Conservation (phyloP, 2,888 invertebrate species). For the Amaurobius ferox region DNA sequence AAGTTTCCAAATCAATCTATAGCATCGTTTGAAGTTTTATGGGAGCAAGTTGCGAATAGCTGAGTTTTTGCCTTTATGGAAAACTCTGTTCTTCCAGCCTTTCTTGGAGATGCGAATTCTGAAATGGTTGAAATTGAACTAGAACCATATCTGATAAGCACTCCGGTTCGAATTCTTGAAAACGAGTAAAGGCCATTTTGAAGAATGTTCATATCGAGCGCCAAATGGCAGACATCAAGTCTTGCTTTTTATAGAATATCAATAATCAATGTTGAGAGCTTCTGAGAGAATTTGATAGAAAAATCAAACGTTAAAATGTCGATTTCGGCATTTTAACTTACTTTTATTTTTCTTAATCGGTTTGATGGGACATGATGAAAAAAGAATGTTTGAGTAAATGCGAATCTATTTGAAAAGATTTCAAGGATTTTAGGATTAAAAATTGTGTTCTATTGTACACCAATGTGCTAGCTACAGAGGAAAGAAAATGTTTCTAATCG, state of each 20-base stretch:
- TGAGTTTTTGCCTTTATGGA: not conserved
- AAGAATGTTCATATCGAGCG: slow-evolving; percentile 37
- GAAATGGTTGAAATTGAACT: slow-evolving; percentile 17
- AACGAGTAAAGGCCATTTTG: slow-evolving; percentile 25
- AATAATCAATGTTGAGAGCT: slow-evolving; percentile 63
- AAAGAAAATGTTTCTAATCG: too few relatives aligned
- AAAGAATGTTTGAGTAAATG: too few relatives aligned
- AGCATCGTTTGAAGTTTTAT: not conserved
- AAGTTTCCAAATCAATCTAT: not conserved
- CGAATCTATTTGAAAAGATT: too few relatives aligned
- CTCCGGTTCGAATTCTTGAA: slow-evolving; percentile 28
- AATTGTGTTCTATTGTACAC: too few relatives aligned
- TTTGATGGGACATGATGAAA: too few relatives aligned
- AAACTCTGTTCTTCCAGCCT: not conserved
- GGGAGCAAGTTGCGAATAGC: not conserved
- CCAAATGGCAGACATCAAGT: slow-evolving; percentile 55
- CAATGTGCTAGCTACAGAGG: too few relatives aligned
- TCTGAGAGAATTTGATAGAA: slow-evolving; percentile 60
- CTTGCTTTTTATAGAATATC: slow-evolving; percentile 65
- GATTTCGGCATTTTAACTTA: slow-evolving; percentile 51
- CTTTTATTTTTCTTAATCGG: not conserved
- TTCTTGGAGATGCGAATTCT: not conserved
- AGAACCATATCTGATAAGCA: slow-evolving; percentile 48
- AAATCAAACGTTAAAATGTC: slow-evolving; percentile 65
- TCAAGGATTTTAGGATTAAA: too few relatives aligned